Base-by-base conservation (phyloP, 2,888 invertebrate species). In the Ferdinandea cuprea region DNA sequence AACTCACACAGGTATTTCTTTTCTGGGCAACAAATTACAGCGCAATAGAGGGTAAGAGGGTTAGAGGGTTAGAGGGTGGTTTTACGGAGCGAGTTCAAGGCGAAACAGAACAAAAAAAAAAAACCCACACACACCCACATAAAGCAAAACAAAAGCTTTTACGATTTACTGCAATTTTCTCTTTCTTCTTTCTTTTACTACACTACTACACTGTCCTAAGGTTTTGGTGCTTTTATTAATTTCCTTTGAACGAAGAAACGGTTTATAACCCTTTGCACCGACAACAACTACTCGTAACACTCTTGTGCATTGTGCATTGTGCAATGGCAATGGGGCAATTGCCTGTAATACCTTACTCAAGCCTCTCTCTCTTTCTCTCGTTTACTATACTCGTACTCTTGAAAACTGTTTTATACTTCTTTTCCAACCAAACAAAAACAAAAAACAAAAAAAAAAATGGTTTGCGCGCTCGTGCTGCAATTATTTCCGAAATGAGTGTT, bases 221-320 rank as follows among this genome's bases (percentile, higher is more conserved):
- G 71, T 65, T n/a, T 72, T 63, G 56, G 30, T 42, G 21, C 32
- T 59, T 9, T 40, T 37, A 25, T 59, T 25, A 17, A 28, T 46
- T 68, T 9, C 28, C 42, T 56, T 78, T 19, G 54, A 44, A n/a
- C n/a, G 46, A 46, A 54, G 58, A 78, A 78, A 66, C n/a, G 65
- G 80, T 81, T 77, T 81, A 81, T 77, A 76, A 77, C 76, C 80
- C 80, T 77, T 81, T 69, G 15, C 8, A 15, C 61, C 69, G 54
- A 58, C 56, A 74, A 61, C 66, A 35, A 52, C 42, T 21, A 46
- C 25, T 69, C 54, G 56, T 32, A 30, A 56, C 32, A 56, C 77
- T 52, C 50, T 58, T 54, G 44, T 61, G 58, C 68, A 74, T 61
- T 52, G 48, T 69, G 65, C 61, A 76, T 65, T 48, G 66, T 56